Evolutionary conservation across 2,888 invertebrate genomes (phyloP), one percentile per base, ranked within the genome.

Genomic region (Erebia aethiops): DNA sequence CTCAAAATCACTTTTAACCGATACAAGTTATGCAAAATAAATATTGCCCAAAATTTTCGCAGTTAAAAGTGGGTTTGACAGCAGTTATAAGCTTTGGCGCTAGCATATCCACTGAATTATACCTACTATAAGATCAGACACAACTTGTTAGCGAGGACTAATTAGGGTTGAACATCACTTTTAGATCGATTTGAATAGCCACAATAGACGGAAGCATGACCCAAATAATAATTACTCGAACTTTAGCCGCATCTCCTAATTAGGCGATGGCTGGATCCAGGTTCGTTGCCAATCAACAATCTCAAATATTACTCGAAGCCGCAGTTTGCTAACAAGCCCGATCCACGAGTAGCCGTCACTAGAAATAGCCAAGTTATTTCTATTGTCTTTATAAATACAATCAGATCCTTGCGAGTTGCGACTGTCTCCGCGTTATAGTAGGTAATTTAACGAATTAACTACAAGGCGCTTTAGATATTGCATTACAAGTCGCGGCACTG

Each of bases 331-430:
- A 65, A 65, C 54, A 65, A 65, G 65, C 65, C 7, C 10, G 18
- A 35, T n/a, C 16, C n/a, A n/a, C 21, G 7, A 8, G 49, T 14
- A 26, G 16, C 43, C 13, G 61, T 18, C 51, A 63, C 51, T 52
- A 35, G 16, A 52, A 35, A 46, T 61, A 61, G 61, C 43, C 61
- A 43, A 43, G 61, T 18, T 61, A 61, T 61, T 61, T 61, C 61
- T 61, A 61, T 61, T 61, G 61, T 61, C 61, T 43, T 46, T 60
- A 60, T 60, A 60, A 61, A 61, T 61, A 61, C 61, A 61, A 46
- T 43, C 16, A 43, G 61, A 43, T 43, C 10, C 43, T 61, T 18
- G 61, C 61, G 18, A 61, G 18, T 61, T 18, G 61, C 61, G 18
- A 61, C 60, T 58, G 43, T 46, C 61, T 43, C 43, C 16, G 11